Conservation (phyloP, 2,113 vertebrate genomes). For the Syrrhaptes paradoxus region DNA sequence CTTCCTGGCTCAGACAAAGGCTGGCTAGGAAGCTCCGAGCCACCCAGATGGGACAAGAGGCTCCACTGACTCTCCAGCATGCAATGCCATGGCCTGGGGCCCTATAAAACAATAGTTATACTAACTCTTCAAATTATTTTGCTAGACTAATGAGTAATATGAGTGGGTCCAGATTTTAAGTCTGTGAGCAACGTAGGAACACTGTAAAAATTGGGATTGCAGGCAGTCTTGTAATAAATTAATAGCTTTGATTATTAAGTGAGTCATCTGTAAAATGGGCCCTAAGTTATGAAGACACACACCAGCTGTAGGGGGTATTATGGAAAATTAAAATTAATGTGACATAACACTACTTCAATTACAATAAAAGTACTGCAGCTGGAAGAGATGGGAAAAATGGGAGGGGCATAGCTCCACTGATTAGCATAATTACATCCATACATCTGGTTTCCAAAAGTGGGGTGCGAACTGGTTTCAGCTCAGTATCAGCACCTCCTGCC, state of each 20-base stretch:
- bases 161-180: conserved; percentile 16
- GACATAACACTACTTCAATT: neutral
- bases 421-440: neutral
- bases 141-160: neutral
- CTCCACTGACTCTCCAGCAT: neutral
- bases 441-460: neutral
- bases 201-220: neutral
- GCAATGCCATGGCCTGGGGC: neutral
- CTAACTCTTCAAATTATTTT: neutral
- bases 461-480: neutral
- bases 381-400: conserved; percentile 12
- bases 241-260: neutral
- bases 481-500: neutral
- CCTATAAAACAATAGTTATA: conserved; percentile 12
- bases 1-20: neutral
- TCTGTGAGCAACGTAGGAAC: conserved; percentile 33
- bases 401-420: neutral
- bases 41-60: neutral
- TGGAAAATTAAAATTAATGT: conserved; percentile 23
- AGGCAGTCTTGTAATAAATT: neutral
- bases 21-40: neutral
- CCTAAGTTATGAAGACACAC: neutral
- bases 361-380: neutral
- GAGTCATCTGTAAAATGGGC: conserved; percentile 17
- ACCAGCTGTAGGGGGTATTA: neutral